Evolutionary conservation across 2,888 invertebrate species (phyloP).

Genomic region (Torymus texanus): DNA sequence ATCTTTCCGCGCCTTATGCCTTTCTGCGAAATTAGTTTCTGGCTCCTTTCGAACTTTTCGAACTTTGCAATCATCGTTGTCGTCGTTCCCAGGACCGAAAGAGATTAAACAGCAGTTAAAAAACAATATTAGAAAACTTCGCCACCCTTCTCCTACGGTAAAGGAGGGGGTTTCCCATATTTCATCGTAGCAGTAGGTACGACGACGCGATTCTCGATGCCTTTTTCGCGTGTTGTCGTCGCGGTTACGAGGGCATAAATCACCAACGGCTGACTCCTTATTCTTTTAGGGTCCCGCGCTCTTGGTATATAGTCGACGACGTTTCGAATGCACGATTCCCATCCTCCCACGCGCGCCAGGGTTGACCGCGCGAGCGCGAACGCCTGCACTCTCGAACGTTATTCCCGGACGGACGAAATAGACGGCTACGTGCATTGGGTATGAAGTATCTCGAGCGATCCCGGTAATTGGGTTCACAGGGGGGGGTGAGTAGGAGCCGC

Average conservation of each 20-base stretch:
- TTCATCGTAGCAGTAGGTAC: no score
- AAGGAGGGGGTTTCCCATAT: no score
- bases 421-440: constrained; percentile 53
- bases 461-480: constrained; percentile 31
- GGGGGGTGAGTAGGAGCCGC: background rate
- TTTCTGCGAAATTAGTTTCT: no score
- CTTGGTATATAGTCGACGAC: background rate
- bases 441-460: constrained; percentile 46
- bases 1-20: no score
- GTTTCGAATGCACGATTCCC: constrained; percentile 34
- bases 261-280: constrained; percentile 35
- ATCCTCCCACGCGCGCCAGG: constrained; percentile 44
- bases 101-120: no score
- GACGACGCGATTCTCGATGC: constrained; percentile 31
- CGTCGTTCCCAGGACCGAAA: no score
- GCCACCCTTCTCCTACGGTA: background rate
- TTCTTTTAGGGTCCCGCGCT: constrained; percentile 37
- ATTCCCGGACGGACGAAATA: constrained; percentile 48
- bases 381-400: background rate
- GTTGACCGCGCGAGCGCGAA: background rate
- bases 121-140: background rate
- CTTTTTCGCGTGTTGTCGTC: constrained; percentile 40
- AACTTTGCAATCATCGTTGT: no score
- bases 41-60: no score
- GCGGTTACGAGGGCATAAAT: constrained; percentile 37